A percentile compares a stretch with the other conserved stretches of the same genome.
These are phyloP conservation scores for Platyura marginata DNA, from an alignment of 1,140 invertebrate genomes.

Conservation along the genomic window DNA sequence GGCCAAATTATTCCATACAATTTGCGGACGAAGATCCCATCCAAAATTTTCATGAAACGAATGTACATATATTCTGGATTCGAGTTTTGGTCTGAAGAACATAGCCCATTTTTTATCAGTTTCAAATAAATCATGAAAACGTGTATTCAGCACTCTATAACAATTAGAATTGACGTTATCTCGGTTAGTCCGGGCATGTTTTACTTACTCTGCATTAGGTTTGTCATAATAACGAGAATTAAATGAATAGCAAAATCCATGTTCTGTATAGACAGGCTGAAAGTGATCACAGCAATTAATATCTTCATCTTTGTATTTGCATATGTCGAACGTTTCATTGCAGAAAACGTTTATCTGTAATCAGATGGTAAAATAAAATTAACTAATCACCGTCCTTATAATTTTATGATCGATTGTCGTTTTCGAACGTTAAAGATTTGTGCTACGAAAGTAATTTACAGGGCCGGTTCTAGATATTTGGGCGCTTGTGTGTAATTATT, in stretches of 20 bases:
- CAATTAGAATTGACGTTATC: background rate
- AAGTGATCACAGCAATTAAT: constrained; percentile 39
- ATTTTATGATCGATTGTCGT: too few species aligned
- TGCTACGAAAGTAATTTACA: too few species aligned
- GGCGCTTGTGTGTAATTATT: too few species aligned
- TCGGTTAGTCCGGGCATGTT: too few species aligned
- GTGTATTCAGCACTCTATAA: background rate
- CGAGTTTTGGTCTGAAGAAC: constrained; percentile 17
- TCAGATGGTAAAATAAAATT: too few species aligned
- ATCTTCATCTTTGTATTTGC: constrained; percentile 38
- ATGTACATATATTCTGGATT: constrained; percentile 35
- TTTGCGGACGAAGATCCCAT: constrained; percentile 40
- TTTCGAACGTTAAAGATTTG: too few species aligned
- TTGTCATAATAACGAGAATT: constrained; percentile 26
- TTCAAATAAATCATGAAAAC: constrained; percentile 20
- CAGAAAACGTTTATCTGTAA: constrained; percentile 32
- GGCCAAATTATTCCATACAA: constrained; percentile 35
- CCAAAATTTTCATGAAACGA: constrained; percentile 44
- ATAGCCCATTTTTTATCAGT: constrained; percentile 24
- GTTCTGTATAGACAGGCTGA: constrained; percentile 43
- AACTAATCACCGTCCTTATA: too few species aligned
- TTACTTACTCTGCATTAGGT: constrained; percentile 14
- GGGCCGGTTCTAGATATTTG: too few species aligned
- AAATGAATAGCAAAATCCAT: constrained; percentile 49
- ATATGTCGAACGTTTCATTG: constrained; percentile 32